Evolutionary conservation across 2,113 vertebrate species (phyloP), one percentile per base, ranked within the genome.

Genomic region (Vidua chalybeata): DNA sequence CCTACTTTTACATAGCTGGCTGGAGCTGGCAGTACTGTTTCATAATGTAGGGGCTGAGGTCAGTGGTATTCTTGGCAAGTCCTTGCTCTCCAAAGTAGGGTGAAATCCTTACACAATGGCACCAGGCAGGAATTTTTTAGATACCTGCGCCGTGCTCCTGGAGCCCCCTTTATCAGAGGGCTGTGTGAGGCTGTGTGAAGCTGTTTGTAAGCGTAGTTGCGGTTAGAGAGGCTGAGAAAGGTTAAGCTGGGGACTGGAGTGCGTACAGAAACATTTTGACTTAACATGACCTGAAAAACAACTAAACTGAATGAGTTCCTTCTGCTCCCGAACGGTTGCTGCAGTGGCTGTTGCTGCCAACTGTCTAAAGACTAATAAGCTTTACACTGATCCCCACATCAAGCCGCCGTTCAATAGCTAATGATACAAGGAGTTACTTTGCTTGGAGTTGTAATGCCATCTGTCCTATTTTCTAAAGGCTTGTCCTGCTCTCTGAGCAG

Each of bases 391-490:
- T 97, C 91, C 87, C 59, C 87, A 6, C 90, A 55, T 89, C 96
- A 84, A 69, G 95, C 92, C 35, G 69, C 63, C 58, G 45, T 87
- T 94, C 88, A 94, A 69, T 95, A 90, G 84, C 82, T 93, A 87
- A 94, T 94, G 94, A 93, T 94, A 89, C 84, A 76, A 94, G 88
- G 93, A 94, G 96, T 97, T 96, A 93, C 87, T 97, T 95, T 64
- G 59, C 94, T 96, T 41, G 69, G 87, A 92, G 92, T 97, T 96
- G 91, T 87, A 87, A 45, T 93, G 91, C 97, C 96, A 97, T 97
- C 97, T 98, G 97, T 94, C 96, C 87, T 79, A 12, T 93, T 97
- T 96, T 95, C 79, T 85, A 22, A 86, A 84, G 84, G 79, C 94
- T 93, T 35, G 49, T 33, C 55, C 54, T 51, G 63, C 56, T 41